Percentiles rank a stretch among this genome's conserved stretches.
Evolutionary conservation across 2,113 vertebrate genomes (phyloP).

Genomic region (Pelusios castaneus): DNA sequence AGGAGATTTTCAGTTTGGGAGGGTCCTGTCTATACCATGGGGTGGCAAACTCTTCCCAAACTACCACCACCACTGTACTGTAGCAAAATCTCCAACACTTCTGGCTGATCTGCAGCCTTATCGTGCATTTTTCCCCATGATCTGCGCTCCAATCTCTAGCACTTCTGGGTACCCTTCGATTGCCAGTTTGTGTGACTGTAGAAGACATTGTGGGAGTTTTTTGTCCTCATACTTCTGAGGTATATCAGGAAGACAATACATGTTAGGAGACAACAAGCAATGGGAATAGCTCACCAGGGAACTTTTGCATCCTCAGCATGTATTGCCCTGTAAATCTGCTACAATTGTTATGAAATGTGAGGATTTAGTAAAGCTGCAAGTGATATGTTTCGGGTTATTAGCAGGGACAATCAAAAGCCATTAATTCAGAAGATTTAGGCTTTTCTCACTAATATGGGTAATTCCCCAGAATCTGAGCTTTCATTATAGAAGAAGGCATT

Average conservation of each 20-base stretch:
- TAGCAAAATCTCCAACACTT: background rate
- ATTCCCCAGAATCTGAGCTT: background rate
- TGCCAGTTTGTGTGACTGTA: background rate
- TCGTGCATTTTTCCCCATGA: background rate
- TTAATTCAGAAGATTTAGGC: background rate
- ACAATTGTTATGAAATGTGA: accelerated
- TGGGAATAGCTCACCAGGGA: accelerated
- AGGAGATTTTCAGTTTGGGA: background rate
- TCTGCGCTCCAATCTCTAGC: background rate
- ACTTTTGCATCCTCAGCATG: accelerated
- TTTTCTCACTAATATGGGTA: background rate
- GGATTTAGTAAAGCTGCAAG: accelerated
- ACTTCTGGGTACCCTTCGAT: background rate
- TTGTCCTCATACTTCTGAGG: background rate
- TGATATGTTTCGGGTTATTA: accelerated
- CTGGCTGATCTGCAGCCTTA: background rate
- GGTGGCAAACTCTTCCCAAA: background rate
- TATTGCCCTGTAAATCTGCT: accelerated
- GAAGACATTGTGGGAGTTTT: background rate
- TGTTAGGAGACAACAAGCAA: background rate
- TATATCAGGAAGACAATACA: background rate
- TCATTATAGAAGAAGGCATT: background rate
- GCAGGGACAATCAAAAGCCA: background rate
- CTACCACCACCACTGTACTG: background rate
- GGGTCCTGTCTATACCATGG: background rate